Base-by-base conservation (phyloP, 2,797 vertebrate genomes). In the Ambastaia sidthimunki region DNA sequence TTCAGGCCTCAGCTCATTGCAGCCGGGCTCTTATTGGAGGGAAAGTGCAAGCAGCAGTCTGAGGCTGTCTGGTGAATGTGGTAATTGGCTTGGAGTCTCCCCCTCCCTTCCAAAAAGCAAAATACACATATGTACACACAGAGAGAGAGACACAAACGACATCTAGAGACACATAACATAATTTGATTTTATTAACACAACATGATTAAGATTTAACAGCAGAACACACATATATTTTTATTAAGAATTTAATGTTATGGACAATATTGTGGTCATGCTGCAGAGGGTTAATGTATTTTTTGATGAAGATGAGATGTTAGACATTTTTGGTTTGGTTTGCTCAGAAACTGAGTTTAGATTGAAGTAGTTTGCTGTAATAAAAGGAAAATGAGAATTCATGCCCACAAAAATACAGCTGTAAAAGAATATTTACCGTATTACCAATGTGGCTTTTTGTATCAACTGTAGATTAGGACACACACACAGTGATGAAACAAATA, bases 61-160 rank as follows among this genome's bases (percentile, higher is more conserved):
- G 91, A 93, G 91, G 88, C 92, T 93, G 93, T 94, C 92, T 93
- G 92, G 91, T 91, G 91, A 89, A 93, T 91, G 91, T 93, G 92
- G 93, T 94, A 94, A 95, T 94, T 94, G 93, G 92, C 91, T 93
- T 90, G 89, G 91, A 93, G 92, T 89, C 90, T 89, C 83, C 82
- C 82, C 87, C 81, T 70, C 71, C 63, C 70, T 68, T 37, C 47
- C 48, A 7, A 67, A 28, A 75, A 57, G 77, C 57, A 28, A 28
- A 28, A 54, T 52, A 79, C 47, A 41, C 57, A 52, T 23, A 37
- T 65, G 76, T 76, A 75, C 59, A 52, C 41, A 28, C 65, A 79
- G 78, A 75, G 63, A 76, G 59, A 88, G 80, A 89, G 78, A 89
- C 78, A 74, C 41, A 76, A 57, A 74, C 50, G 78, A 37, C 67